Evolutionary conservation across 2,888 invertebrate genomes (phyloP), one percentile per base, ranked within the genome.

Genomic region (Sphaeridia pumilis): DNA sequence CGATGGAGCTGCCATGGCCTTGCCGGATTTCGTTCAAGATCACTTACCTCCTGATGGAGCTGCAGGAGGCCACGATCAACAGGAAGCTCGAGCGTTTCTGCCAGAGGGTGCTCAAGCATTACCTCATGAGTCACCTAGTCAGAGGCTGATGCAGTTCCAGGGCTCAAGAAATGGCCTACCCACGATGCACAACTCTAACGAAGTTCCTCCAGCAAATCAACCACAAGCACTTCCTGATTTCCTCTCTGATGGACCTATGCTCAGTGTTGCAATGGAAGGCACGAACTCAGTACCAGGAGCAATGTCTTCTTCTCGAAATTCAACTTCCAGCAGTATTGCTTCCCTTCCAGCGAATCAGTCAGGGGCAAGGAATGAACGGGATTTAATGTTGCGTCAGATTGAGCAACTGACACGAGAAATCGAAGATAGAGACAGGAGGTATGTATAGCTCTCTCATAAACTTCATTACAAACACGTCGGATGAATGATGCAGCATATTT

Each of bases 1-100:
- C 2, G 64, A 62, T 50, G 57, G 59, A 38, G 54, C 59, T 2
- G 28, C 46, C 12, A 62, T 60, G 60, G 58, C 82, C 7, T 69
- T 87, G 61, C 88, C 88, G 0, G 88, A 88, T 69, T 88, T 88
- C 72, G 88, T 89, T 48, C 88, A 88, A 69, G 88, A 88, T 71
- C 88, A 88, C 71, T 81, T 87, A 35, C 85, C 85, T 67, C 50
- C 58, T 17, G 41, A 56, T 38, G 38, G 38, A 7, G 38, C 17
- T 38, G 38, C 17, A 5, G 17, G 7, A 5, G 5, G 17, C 17
- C 20, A 14, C 5, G 52, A 53, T 4, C 43, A 27, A 14, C 43
- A 35, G 22, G 42, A 20, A 2, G 47, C 41, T 44, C 46, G 27
- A 2, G 49, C 36, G 12, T 49, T 45, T 36, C 48, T 52, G 22